phyloP scores from a whole-genome alignment of 2,113 vertebrate species.

The Piaya cayana region DNA sequence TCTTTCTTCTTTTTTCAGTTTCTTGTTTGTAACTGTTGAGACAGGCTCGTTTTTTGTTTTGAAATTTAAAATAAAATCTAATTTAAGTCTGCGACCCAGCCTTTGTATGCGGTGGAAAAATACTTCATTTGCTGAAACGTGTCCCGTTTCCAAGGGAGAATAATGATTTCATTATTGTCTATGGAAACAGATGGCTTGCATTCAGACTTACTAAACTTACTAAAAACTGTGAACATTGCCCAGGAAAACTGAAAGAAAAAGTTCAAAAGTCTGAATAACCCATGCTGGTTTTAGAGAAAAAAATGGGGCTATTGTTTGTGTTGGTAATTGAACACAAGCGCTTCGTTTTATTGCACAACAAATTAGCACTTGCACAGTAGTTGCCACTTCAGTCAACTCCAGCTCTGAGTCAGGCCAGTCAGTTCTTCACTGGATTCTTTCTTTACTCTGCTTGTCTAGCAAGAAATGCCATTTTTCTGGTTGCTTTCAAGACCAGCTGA shows the following conservation, averaged over 20 bases:
- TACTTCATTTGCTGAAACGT: conserved; percentile 29
- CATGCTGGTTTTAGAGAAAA: conserved; percentile 31
- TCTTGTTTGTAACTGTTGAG: background rate
- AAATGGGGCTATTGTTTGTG: conserved; percentile 48
- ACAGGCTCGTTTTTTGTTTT: background rate
- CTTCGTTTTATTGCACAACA: conserved; percentile 52
- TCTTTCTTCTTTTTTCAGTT: background rate
- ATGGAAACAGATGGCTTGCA: conserved; percentile 61
- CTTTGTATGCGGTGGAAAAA: conserved; percentile 50
- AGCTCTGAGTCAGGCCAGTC: background rate
- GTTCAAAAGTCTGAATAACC: conserved; percentile 45
- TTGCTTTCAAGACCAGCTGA: background rate
- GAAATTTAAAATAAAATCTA: conserved; percentile 40
- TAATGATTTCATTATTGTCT: conserved; percentile 73
- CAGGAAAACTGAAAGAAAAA: conserved; percentile 59
- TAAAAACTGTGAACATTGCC: conserved; percentile 51
- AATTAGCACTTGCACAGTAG: conserved; percentile 61
- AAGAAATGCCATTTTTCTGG: background rate
- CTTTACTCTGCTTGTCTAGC: background rate
- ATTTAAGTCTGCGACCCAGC: background rate
- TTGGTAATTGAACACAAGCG: conserved; percentile 57
- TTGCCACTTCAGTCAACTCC: background rate
- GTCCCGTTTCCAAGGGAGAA: conserved; percentile 63
- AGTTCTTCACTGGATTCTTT: background rate
- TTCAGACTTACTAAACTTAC: conserved; percentile 53